Evolutionary conservation across 2,797 vertebrate species (phyloP).

Genomic region (Acanthiza pusilla): DNA sequence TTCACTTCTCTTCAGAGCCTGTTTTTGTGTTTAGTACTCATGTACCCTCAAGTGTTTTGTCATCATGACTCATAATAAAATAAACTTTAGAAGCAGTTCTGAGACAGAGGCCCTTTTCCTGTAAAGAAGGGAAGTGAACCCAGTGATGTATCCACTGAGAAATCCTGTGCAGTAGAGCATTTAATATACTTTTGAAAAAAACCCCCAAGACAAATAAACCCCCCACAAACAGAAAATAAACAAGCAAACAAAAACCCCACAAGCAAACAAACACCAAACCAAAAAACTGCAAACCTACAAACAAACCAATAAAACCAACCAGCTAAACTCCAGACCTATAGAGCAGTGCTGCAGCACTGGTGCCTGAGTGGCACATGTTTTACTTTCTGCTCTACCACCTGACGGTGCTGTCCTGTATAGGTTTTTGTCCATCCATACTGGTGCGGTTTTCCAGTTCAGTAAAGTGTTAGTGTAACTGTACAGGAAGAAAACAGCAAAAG

Average conservation of each 20-base stretch:
- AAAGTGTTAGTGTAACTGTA: not conserved
- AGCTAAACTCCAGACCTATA: fast-evolving
- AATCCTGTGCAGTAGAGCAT: not conserved
- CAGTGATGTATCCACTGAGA: not conserved
- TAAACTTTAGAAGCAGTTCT: constrained; percentile 7
- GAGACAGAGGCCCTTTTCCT: not conserved
- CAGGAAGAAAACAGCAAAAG: not conserved
- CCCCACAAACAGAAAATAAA: not conserved
- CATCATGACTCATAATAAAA: not conserved
- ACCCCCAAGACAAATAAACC: not conserved
- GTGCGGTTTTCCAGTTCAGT: not conserved
- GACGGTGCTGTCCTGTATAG: not conserved
- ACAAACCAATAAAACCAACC: not conserved
- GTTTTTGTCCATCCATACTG: not conserved
- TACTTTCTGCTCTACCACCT: not conserved
- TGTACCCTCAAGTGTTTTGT: not conserved
- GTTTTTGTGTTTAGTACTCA: not conserved
- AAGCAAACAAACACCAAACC: not conserved
- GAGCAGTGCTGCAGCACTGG: not conserved
- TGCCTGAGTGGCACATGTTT: fast-evolving
- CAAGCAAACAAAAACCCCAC: no score
- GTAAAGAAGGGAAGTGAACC: not conserved
- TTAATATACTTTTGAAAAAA: not conserved
- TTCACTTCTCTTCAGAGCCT: constrained; percentile 1
- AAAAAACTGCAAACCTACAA: not conserved